A percentile compares a stretch with the other conserved stretches of the same genome.
Conservation (phyloP, 2,888 invertebrate species). For the Agonopterix arenella region DNA sequence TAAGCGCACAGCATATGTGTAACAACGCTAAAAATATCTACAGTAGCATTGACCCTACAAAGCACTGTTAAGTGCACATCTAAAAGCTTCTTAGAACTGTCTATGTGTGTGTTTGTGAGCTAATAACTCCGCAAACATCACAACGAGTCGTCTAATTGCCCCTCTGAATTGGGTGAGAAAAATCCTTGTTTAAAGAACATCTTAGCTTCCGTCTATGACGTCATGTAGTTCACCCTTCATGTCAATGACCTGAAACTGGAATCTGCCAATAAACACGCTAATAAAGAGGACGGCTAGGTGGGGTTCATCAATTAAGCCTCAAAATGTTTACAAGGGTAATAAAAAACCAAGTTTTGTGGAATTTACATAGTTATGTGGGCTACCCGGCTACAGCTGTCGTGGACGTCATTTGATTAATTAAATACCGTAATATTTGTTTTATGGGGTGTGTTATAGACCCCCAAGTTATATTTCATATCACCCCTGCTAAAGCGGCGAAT, state of each 20-base stretch:
- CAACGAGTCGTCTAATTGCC: slow-evolving; percentile 48
- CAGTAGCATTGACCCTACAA: slow-evolving; percentile 11
- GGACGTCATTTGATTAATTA: neutral
- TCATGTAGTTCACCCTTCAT: slow-evolving; percentile 7
- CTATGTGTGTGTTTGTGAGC: slow-evolving; percentile 21
- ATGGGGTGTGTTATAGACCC: too few relatives aligned
- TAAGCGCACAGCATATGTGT: slow-evolving; percentile 7
- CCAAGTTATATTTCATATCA: neutral
- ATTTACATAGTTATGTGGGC: too few relatives aligned
- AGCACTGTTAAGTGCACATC: slow-evolving; percentile 4
- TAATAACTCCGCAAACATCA: slow-evolving; percentile 42
- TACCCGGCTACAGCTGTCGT: neutral
- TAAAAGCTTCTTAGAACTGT: slow-evolving; percentile 19
- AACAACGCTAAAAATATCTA: slow-evolving; percentile 7
- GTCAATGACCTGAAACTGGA: slow-evolving; percentile 11
- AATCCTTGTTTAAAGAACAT: slow-evolving; percentile 32
- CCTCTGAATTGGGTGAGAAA: slow-evolving; percentile 50
- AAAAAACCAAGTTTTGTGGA: too few relatives aligned
- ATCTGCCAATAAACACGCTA: slow-evolving; percentile 2
- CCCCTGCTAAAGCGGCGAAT: neutral
- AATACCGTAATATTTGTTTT: neutral
- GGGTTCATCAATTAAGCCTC: slow-evolving; percentile 1
- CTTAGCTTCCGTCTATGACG: slow-evolving; percentile 11
- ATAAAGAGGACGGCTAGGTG: neutral
- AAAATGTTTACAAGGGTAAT: too few relatives aligned